Evolutionary conservation across 2,888 invertebrate species (phyloP).

Genomic region (Resseliella maxima): DNA sequence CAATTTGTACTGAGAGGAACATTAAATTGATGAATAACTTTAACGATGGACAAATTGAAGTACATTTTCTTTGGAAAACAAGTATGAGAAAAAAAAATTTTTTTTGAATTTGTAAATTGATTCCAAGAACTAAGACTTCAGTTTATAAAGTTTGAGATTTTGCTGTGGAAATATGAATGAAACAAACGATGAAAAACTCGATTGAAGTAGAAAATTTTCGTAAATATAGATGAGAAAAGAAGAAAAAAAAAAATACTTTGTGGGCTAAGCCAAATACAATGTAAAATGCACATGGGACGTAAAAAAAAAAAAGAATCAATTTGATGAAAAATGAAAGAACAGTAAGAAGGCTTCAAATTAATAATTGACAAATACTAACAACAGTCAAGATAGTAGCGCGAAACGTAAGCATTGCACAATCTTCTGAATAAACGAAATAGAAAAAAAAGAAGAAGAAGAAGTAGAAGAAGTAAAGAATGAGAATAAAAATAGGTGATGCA

Average conservation of each 20-base stretch:
- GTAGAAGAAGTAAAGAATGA: not conserved
- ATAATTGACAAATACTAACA: constrained; percentile 39
- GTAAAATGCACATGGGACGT: not conserved
- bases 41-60: no score
- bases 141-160: not conserved
- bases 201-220: no score
- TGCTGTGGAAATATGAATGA: no score
- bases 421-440: not conserved
- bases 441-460: not conserved
- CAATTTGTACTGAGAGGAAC: no score
- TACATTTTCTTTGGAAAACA: no score
- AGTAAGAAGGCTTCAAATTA: constrained; percentile 1
- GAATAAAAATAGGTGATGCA: not conserved
- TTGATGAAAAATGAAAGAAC: not conserved
- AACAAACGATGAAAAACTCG: not conserved
- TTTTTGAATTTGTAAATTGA: not conserved
- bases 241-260: no score
- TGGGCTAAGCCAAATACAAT: not conserved
- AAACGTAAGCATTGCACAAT: constrained; percentile 12
- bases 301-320: no score
- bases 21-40: not conserved
- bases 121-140: not conserved
- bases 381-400: constrained; percentile 6
- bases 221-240: no score
- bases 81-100: no score